A percentile compares a stretch with the other conserved stretches of the same genome.
Conservation (phyloP, 2,888 invertebrate genomes). For the Drosophila algonquin region DNA sequence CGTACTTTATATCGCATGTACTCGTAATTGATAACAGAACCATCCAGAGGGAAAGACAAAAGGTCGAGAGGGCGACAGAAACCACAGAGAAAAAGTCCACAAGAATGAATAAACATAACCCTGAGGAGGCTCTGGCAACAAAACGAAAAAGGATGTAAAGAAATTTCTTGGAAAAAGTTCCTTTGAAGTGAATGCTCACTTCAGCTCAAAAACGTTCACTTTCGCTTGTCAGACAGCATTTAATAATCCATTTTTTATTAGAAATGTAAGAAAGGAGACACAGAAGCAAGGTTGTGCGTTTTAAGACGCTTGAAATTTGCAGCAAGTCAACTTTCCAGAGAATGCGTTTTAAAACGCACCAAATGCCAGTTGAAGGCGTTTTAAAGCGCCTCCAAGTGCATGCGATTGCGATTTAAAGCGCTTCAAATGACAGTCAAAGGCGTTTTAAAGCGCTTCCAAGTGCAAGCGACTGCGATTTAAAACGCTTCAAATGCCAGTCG, state of each 20-base stretch:
- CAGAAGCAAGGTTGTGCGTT: neutral
- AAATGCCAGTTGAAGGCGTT: too few relatives aligned
- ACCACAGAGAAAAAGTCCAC: neutral
- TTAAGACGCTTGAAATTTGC: too few relatives aligned
- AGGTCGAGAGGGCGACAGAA: neutral
- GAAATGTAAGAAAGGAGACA: neutral
- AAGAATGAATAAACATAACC: neutral
- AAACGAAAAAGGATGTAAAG: neutral
- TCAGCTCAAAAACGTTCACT: constrained; percentile 18
- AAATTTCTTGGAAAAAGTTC: constrained; percentile 26
- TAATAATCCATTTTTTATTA: constrained; percentile 23
- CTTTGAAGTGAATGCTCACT: constrained; percentile 38
- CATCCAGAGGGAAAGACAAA: neutral
- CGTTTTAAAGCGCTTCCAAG: neutral
- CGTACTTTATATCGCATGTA: constrained; percentile 35
- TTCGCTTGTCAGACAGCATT: constrained; percentile 20
- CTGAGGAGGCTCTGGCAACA: constrained; percentile 7
- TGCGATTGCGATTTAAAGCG: neutral
- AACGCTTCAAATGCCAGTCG: neutral
- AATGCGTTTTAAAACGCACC: too few relatives aligned
- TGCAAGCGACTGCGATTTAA: too few relatives aligned
- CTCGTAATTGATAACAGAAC: constrained; percentile 38
- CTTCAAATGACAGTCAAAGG: neutral
- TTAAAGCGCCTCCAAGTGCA: too few relatives aligned
- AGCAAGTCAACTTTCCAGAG: neutral